Evolutionary conservation across 2,888 invertebrate genomes (phyloP), one percentile per base, ranked within the genome.

Genomic region (Priocnemis perturbator): DNA sequence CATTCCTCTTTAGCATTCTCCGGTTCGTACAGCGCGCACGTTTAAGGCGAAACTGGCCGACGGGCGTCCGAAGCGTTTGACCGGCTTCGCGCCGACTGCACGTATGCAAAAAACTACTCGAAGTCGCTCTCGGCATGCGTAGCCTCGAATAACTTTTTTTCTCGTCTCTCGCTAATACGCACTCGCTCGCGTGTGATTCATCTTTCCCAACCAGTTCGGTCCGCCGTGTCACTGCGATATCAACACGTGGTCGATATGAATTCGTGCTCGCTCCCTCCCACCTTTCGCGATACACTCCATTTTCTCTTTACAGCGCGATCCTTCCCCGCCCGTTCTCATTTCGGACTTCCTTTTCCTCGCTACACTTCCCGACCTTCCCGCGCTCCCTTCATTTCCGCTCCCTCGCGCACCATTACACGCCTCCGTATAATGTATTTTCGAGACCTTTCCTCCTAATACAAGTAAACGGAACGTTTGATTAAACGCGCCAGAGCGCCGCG

Each of bases 201-300:
- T 67, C 48, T 11, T 37, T 56, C 17, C 61, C 45, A 37, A 67
- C 53, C 59, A 63, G 61, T 71, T 69, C 37, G 63, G 44, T 23
- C 53, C 56, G 56, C 64, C 48, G 52, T 58, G 60, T 64, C 50
- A 66, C 45, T 61, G 53, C 30, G 67, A 60, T 73, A 77, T 75
- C 77, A 73, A 77, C 79, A 73, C 72, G 78, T 75, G 65, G 73
- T 57, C 64, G 63, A 63, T 64, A 56, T n/a, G 58, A 58, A 71
- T 71, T 56, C 63, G 52, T 23, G 21, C 23, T 26, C 44, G 14
- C 44, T 30, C 37, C 37, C 37, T 37, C 14, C 37, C 50, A 50
- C 20, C 20, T 17, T 47, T 9, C 50, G n/a, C 17, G 17, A 47
- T 17, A 2, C 1, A 15, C 20, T 50, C 20, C 50, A 19, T 50